These are phyloP conservation scores for Morpho deidamia DNA, from an alignment of 2,888 invertebrate species.

Conservation along the genomic window DNA sequence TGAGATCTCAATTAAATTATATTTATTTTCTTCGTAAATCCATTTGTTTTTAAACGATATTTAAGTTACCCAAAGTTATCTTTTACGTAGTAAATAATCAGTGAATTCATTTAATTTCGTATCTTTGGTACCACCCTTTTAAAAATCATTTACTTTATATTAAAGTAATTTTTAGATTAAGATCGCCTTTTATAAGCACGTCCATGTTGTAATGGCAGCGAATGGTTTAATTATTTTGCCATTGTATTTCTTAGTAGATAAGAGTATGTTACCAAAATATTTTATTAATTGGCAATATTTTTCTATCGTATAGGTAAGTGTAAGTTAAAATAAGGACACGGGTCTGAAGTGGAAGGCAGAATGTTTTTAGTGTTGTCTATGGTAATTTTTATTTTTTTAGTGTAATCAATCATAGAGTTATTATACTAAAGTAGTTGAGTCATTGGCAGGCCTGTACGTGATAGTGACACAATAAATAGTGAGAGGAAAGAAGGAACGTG, in stretches of 20 bases:
- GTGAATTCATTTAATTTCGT: no score
- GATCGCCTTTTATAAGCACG: slow-evolving; percentile 59
- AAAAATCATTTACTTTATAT: slow-evolving; percentile 52
- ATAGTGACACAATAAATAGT: no score
- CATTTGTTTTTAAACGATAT: no score
- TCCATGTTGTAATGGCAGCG: slow-evolving; percentile 56
- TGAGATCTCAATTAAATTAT: no score
- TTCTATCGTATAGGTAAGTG: slow-evolving; percentile 30
- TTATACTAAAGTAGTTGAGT: no score
- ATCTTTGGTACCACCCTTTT: no score
- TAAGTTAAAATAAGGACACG: slow-evolving; percentile 28
- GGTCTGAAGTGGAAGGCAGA: slow-evolving; percentile 26
- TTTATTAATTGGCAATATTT: slow-evolving; percentile 37
- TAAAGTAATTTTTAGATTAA: slow-evolving; percentile 59
- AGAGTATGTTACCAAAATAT: slow-evolving; percentile 37
- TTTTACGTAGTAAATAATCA: no score
- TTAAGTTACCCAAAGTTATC: no score
- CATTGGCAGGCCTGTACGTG: no score
- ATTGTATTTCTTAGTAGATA: slow-evolving; percentile 34
- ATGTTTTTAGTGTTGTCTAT: not conserved
- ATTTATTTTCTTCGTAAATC: no score
- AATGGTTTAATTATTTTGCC: slow-evolving; percentile 42
- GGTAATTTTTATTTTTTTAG: not conserved
- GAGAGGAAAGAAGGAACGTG: no score
- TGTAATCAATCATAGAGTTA: no score